Evolutionary conservation across 2,888 invertebrate species (phyloP).

Genomic region (Polymixis flavicincta): DNA sequence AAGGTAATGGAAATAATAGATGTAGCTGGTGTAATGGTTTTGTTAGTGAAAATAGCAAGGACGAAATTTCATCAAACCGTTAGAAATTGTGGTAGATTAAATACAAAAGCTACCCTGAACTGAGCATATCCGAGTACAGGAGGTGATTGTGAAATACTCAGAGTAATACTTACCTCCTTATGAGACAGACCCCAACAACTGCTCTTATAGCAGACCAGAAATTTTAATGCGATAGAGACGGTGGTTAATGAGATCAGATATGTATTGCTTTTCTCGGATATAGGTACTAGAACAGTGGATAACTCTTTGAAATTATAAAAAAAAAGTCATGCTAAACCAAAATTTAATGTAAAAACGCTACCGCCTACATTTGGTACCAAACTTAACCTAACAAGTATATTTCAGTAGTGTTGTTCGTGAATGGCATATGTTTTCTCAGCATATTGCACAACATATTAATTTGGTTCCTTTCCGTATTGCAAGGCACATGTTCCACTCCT

Average conservation of each 20-base stretch:
- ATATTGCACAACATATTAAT: conserved; percentile 54
- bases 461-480: conserved; percentile 54
- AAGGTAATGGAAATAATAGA: not conserved
- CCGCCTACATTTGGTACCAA: conserved; percentile 22
- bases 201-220: too few species aligned
- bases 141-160: not conserved
- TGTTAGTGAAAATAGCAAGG: not conserved
- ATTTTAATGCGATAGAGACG: too few species aligned
- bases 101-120: not conserved
- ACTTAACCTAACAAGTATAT: conserved; percentile 55
- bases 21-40: not conserved
- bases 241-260: too few species aligned
- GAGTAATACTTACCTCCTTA: too few species aligned
- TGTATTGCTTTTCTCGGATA: too few species aligned
- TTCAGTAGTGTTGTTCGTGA: conserved; percentile 52
- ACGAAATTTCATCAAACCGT: not conserved
- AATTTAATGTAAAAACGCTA: too few species aligned
- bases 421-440: conserved; percentile 58
- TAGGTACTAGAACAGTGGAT: too few species aligned
- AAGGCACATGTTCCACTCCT: conserved; percentile 27
- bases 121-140: not conserved
- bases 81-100: not conserved
- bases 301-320: not conserved
- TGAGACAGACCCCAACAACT: too few species aligned
- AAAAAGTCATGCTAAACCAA: too few species aligned